phyloP scores from a whole-genome alignment of 2,888 invertebrate genomes.

The Platynereis dumerilii region DNA sequence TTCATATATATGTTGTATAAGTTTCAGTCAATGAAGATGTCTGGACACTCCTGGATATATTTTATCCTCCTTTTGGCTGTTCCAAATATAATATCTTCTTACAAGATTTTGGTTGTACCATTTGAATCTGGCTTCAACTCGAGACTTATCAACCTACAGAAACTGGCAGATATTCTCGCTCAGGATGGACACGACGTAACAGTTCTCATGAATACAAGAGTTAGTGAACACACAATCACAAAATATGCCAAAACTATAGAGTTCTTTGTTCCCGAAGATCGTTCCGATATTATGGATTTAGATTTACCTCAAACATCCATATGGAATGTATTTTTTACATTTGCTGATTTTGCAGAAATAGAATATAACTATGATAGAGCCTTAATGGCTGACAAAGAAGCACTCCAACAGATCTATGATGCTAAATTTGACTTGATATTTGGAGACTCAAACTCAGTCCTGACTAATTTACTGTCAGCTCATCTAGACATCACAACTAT shows the following conservation, averaged over 20 bases:
- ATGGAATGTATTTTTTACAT: too few species aligned
- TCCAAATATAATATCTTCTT: too few species aligned
- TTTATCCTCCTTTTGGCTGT: too few species aligned
- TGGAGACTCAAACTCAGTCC: neutral
- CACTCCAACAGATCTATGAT: neutral
- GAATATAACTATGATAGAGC: neutral
- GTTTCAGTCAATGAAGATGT: too few species aligned
- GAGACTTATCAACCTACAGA: neutral
- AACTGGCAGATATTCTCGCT: neutral
- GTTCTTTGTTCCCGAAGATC: neutral
- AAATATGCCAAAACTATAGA: neutral
- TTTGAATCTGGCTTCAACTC: too few species aligned
- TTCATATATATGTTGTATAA: too few species aligned
- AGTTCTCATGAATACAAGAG: neutral
- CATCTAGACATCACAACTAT: neutral
- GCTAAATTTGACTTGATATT: neutral
- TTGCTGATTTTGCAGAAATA: neutral
- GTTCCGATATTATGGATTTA: neutral
- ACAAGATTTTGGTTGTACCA: too few species aligned
- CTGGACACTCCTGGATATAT: too few species aligned
- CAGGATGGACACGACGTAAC: neutral
- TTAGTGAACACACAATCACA: neutral
- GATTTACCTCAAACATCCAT: too few species aligned
- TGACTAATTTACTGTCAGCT: neutral
- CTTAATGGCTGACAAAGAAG: neutral